Base-by-base conservation (phyloP, 1,140 invertebrate genomes). In the Notospermus geniculatus region DNA sequence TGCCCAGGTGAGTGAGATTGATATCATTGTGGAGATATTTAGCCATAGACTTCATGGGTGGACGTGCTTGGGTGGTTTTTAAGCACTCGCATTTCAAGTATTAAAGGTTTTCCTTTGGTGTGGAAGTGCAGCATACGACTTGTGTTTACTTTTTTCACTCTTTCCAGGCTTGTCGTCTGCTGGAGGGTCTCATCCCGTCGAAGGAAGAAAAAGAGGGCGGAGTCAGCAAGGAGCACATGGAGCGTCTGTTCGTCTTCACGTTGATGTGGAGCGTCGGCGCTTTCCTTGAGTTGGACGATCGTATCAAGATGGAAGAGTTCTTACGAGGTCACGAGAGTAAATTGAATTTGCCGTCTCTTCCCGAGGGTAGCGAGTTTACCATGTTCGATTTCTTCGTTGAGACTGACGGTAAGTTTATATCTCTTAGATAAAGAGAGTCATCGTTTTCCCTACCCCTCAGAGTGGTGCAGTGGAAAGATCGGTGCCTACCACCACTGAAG, bases 351-450 rank as follows among this genome's bases (percentile, higher is more conserved):
- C 92, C 92, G 0, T 83, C 83, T 64, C 83, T 84, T 45, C 84
- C 87, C n/a, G 61, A 65, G 17, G 71, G 71, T 22, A 65, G 83
- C 2, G 87, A 88, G 60, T 88, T 84, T 2, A 91, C 88, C 19
- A 85, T 95, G 43, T 98, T 96, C 83, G 93, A 97, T 77, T 96
- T 90, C 80, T 88, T 90, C 57, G 91, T 97, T 0, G 90, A 76
- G 64, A 55, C 62, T 23, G 69, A 77, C 62, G 92, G 91, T 84
- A 70, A 72, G 60, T 59, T 59, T 55, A 52, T 43, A 30, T 36
- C 39, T 9, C 29, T 17, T n/a, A 54, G n/a, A 15, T 62, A 15
- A 41, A 41, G n/a, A n/a, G n/a, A n/a, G n/a, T n/a, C n/a, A n/a
- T n/a, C n/a, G n/a, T n/a, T n/a, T n/a, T n/a, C n/a, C n/a, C n/a